A percentile compares a stretch with the other conserved stretches of the same genome.
These are phyloP conservation scores for Drosophila meridiana DNA, from an alignment of 2,888 invertebrate species.

Conservation along the genomic window DNA sequence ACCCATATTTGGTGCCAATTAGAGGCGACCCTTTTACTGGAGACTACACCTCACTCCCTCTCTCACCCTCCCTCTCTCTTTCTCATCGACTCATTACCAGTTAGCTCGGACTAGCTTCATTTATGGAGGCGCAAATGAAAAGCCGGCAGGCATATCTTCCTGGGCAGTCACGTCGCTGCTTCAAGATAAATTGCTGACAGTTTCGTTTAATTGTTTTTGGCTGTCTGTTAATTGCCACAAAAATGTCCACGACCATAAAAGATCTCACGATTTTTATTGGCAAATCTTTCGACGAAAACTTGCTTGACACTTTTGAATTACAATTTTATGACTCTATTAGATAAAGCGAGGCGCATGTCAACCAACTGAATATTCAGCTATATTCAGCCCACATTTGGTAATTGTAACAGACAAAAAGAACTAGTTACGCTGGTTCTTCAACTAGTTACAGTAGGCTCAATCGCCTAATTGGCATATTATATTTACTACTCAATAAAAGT, in stretches of 20 bases:
- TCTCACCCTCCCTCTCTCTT: not conserved
- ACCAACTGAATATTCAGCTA: conserved; percentile 15
- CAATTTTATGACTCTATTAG: conserved; percentile 75
- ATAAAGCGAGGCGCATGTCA: conserved; percentile 44
- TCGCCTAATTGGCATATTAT: conserved; percentile 49
- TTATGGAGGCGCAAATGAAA: conserved; percentile 84
- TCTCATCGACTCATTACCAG: conserved; percentile 47
- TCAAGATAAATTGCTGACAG: conserved; percentile 81
- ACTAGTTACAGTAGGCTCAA: conserved; percentile 7
- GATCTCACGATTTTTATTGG: conserved; percentile 51
- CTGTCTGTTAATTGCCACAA: conserved; percentile 73
- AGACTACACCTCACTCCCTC: conserved; percentile 4
- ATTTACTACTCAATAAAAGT: conserved; percentile 30
- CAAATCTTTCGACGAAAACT: conserved; percentile 39
- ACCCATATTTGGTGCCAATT: conserved; percentile 82
- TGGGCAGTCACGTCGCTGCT: conserved; percentile 70
- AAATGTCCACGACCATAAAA: conserved; percentile 64
- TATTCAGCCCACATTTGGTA: conserved; percentile 55
- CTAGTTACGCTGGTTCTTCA: conserved; percentile 44
- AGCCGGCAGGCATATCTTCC: conserved; percentile 61
- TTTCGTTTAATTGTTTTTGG: conserved; percentile 70
- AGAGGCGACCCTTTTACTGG: conserved; percentile 76
- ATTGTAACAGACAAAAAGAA: conserved; percentile 14
- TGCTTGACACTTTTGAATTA: conserved; percentile 23
- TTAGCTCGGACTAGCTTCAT: conserved; percentile 56